Evolutionary conservation across 2,888 invertebrate species (phyloP).

Genomic region (Leptothorax acervorum): DNA sequence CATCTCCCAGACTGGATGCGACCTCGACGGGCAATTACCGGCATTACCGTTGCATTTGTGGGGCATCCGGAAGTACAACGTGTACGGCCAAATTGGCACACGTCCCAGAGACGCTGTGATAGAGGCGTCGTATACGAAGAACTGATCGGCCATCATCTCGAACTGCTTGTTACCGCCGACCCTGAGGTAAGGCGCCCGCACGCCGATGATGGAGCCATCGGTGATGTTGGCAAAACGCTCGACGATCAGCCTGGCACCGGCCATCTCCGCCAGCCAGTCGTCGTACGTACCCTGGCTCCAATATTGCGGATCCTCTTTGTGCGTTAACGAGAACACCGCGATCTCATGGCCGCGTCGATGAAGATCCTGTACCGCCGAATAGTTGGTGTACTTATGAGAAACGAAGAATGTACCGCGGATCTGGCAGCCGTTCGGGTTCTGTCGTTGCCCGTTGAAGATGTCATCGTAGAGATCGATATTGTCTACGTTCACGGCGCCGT

Average conservation of each 20-base stretch:
- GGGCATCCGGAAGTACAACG: slow-evolving; percentile 98
- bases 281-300: slow-evolving; percentile 95
- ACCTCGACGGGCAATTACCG: slow-evolving; percentile 95
- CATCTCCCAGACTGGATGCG: slow-evolving; percentile 98
- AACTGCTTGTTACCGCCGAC: slow-evolving; percentile 98
- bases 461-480: slow-evolving; percentile 97
- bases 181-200: slow-evolving; percentile 95
- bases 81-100: slow-evolving; percentile 98
- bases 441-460: slow-evolving; percentile 93
- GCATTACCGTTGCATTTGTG: slow-evolving; percentile 98
- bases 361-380: slow-evolving; percentile 95
- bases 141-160: slow-evolving; percentile 98
- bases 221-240: slow-evolving; percentile 97
- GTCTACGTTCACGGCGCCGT: slow-evolving; percentile 96
- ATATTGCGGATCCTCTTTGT: slow-evolving; percentile 96
- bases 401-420: slow-evolving; percentile 96
- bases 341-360: slow-evolving; percentile 97
- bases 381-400: slow-evolving; percentile 96
- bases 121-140: slow-evolving; percentile 97
- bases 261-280: slow-evolving; percentile 98
- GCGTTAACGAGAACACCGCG: slow-evolving; percentile 95
- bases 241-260: slow-evolving; percentile 94
- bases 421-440: slow-evolving; percentile 96
- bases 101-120: slow-evolving; percentile 95
- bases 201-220: slow-evolving; percentile 93